Conservation (phyloP, 2,888 invertebrate species). For the Galerucella calmariensis region DNA sequence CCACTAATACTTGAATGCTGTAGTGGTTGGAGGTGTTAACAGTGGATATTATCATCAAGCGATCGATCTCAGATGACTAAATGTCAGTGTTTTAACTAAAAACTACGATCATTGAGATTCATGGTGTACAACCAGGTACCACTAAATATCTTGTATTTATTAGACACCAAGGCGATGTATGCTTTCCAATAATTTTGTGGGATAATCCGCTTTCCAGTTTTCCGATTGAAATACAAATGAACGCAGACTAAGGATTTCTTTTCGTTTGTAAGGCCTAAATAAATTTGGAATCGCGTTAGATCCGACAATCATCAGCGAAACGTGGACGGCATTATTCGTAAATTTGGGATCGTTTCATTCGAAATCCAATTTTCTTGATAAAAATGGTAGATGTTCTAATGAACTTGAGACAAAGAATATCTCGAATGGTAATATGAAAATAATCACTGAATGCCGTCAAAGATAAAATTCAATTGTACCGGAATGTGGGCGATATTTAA, state of each 20-base stretch:
- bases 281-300: constrained; percentile 21
- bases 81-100: background rate
- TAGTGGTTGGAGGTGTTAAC: no score
- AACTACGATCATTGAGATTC: background rate
- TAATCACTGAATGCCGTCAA: constrained; percentile 11
- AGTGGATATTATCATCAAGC: no score
- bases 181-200: background rate
- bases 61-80: no score
- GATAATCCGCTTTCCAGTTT: background rate
- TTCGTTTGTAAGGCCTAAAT: constrained; percentile 17
- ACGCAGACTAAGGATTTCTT: background rate
- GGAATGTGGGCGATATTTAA: background rate
- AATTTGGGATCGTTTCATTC: constrained; percentile 26
- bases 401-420: constrained; percentile 20
- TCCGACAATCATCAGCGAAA: constrained; percentile 28
- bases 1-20: no score
- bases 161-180: background rate
- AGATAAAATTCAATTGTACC: background rate
- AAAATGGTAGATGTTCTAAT: constrained; percentile 25
- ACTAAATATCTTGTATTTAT: background rate
- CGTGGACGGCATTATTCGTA: constrained; percentile 26
- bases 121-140: no score
- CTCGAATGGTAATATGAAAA: constrained; percentile 17
- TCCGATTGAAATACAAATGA: constrained; percentile 1
- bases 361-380: constrained; percentile 24